Base-by-base conservation (phyloP, 2,888 invertebrate genomes). In the Calliscelio sp. region DNA sequence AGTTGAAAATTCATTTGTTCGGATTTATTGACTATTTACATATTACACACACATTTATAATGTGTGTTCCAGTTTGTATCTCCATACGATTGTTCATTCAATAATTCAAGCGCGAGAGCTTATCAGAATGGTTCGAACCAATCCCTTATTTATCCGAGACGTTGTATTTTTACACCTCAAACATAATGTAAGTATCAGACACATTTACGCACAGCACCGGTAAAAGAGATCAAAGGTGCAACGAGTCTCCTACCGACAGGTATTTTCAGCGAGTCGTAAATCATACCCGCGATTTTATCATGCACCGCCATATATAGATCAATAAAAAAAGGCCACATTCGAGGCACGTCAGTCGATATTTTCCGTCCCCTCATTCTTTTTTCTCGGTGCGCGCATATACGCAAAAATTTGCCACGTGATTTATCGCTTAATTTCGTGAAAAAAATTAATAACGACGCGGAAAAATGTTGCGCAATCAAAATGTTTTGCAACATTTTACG, bases 181-280 rank as follows among this genome's bases (percentile, higher is more conserved):
- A 32, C 51, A 63, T 41, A 46, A n/a, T n/a, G n/a, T 28, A 63
- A 68, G 61, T 83, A 73, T 78, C 78, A 73, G 38, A 65, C 74
- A 79, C 79, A 38, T 70, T 83, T 74, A 75, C 77, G 78, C 74
- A 75, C 20, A 57, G 63, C 70, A 63, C 63, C 41, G 51, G 22
- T 63, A 20, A 77, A 70, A 44, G 85, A 79, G 85, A 82, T 85
- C 85, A 82, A 85, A 81, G 84, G 85, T 81, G 85, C 81, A 85
- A 81, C 79, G 71, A 82, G 81, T 73, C 81, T 84, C 77, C 81
- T 73, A 81, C 84, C 77, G 84, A 78, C 84, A 81, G 75, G 81
- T 78, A 81, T 81, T 85, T 82, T 85, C 85, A 85, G 24, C 85
- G 79, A 80, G 79, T 79, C 79, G 82, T 85, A 85, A 85, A 85